These are phyloP conservation scores for Kryptolebias marmoratus DNA, from an alignment of 2,113 vertebrate species.

Conservation along the genomic window DNA sequence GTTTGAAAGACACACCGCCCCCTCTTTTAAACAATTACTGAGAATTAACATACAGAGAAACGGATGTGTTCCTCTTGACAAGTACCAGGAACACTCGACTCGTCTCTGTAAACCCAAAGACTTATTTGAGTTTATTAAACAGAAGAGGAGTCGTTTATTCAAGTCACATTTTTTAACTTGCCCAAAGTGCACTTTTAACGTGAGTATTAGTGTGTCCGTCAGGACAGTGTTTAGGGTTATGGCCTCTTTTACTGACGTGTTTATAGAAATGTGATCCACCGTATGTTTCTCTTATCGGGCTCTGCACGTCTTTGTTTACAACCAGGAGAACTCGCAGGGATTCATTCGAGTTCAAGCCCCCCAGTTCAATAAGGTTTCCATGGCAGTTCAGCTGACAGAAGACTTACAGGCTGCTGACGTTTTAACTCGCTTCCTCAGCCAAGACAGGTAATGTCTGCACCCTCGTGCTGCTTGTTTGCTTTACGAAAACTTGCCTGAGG, in stretches of 20 bases:
- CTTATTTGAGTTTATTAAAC: conserved; percentile 33
- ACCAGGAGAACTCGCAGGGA: conserved; percentile 86
- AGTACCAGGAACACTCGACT: neutral
- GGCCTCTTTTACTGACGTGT: neutral
- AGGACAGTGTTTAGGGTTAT: conserved; percentile 1
- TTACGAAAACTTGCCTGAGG: neutral
- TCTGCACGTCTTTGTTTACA: conserved; percentile 36
- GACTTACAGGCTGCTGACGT: conserved; percentile 91
- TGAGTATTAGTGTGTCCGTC: neutral
- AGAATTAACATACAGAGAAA: neutral
- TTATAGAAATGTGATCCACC: neutral
- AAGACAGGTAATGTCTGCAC: conserved; percentile 84
- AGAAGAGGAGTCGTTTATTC: conserved; percentile 19
- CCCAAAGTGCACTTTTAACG: neutral
- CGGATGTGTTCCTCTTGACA: neutral
- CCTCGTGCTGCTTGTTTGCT: neutral
- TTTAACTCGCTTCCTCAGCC: conserved; percentile 92
- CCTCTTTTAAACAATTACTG: neutral
- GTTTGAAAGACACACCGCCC: neutral
- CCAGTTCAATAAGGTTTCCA: conserved; percentile 95
- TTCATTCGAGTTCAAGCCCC: conserved; percentile 95
- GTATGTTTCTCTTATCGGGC: neutral
- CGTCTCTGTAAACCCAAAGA: neutral
- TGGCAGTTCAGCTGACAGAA: conserved; percentile 94
- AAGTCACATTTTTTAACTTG: conserved; percentile 20